Evolutionary conservation across 2,113 vertebrate species (phyloP).

Genomic region (Ptilorrhoa leucosticta): DNA sequence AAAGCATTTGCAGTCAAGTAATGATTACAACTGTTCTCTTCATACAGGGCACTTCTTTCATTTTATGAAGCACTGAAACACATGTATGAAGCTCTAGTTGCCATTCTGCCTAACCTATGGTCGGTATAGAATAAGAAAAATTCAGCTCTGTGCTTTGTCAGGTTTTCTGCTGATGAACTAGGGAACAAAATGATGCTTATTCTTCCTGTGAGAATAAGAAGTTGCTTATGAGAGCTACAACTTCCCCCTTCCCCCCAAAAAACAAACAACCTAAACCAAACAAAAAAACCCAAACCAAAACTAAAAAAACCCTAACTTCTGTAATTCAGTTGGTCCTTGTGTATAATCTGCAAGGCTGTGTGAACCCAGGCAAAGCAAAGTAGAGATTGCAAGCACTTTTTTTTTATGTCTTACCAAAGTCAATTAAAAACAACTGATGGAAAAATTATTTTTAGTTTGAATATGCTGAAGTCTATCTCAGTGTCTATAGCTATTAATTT

Average conservation of each 20-base stretch:
- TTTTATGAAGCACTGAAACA: neutral
- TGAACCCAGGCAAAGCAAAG: neutral
- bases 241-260: accelerated
- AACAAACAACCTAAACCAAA: neutral
- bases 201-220: neutral
- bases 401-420: neutral
- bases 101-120: neutral
- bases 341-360: neutral
- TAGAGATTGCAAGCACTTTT: neutral
- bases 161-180: neutral
- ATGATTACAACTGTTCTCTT: neutral
- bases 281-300: neutral
- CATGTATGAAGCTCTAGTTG: neutral
- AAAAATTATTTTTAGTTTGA: neutral
- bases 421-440: neutral
- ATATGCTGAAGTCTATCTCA: neutral
- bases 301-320: neutral
- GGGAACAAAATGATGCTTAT: neutral
- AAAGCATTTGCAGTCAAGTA: neutral
- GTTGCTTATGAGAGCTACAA: neutral
- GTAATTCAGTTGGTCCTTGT: neutral
- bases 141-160: neutral
- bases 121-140: neutral
- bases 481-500: neutral
- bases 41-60: neutral